Evolutionary conservation across 2,113 vertebrate species (phyloP), one percentile per base, ranked within the genome.

Genomic region (Tauraco erythrolophus): DNA sequence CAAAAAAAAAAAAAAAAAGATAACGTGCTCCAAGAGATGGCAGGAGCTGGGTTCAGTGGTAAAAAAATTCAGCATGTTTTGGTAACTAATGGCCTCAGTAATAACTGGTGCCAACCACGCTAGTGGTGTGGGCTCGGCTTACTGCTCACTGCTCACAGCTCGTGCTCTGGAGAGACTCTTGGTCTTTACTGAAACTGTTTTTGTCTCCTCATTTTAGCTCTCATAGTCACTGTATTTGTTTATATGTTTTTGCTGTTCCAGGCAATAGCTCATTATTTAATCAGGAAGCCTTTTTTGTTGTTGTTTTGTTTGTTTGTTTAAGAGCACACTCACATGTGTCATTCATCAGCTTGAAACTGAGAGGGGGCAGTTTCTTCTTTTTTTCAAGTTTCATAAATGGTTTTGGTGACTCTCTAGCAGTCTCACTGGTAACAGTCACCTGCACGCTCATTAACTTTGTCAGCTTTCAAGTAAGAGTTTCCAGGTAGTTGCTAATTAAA

Each of bases 231-330:
- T 87, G 41, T 35, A 50, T 88, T 96, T 94, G 56, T 77, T 93
- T 86, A 61, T 68, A 31, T 3, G 8, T 21, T 84, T 91, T 94
- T 95, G 27, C 56, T 94, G 83, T 91, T 92, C 80, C 56, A 71
- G 60, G 92, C 85, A 89, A 87, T 84, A 81, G 51, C 43, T 91
- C 48, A 48, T 93, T 94, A 89, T 94, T 97, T 97, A 94, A 93
- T 91, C 92, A 89, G 80, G 72, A 95, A 84, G 39, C 12, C 17
- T 74, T 65, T 92, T 74, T 54, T n/a, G 8, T 15, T 65, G n/a
- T 65, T 51, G 10, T 37, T 78, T 82, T 92, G 48, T 82, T 82
- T 89, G 78, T 92, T 93, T 94, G 41, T 93, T 84, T 86, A 75
- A 94, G 10, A 30, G 33, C 46, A 43, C 11, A 50, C 21, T 86